phyloP scores from a whole-genome alignment of 2,888 invertebrate species.

The Ashinkailepas kermadecensis region DNA sequence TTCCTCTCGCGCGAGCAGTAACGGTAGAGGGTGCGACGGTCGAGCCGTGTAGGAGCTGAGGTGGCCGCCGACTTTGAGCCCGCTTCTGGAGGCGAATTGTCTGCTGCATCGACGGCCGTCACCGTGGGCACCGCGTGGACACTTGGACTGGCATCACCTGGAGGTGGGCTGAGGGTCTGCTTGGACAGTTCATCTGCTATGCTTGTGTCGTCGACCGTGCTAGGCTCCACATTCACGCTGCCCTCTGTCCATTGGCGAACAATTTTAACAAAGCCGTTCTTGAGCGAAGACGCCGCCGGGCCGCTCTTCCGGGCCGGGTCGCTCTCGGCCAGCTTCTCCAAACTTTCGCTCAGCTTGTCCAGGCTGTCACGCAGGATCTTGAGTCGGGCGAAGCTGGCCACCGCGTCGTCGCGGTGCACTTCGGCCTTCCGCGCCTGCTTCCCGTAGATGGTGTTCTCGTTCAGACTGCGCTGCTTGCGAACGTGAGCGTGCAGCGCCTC shows the following conservation, averaged over 20 bases:
- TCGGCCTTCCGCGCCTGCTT: neutral
- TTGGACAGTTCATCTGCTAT: too few relatives aligned
- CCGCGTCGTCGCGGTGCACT: neutral
- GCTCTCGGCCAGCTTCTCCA: slow-evolving; percentile 24
- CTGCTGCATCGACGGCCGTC: neutral
- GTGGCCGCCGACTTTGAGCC: neutral
- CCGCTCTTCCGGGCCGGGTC: slow-evolving; percentile 46
- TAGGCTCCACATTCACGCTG: too few relatives aligned
- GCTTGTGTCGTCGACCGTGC: too few relatives aligned
- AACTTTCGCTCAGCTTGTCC: slow-evolving; percentile 29
- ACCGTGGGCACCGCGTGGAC: too few relatives aligned
- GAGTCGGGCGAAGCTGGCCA: slow-evolving; percentile 31
- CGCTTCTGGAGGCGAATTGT: neutral
- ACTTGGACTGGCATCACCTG: neutral
- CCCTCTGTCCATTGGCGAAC: slow-evolving; percentile 32
- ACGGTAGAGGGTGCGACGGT: slow-evolving; percentile 34
- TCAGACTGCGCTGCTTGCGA: slow-evolving; percentile 15
- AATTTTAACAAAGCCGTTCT: slow-evolving; percentile 43
- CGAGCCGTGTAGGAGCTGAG: neutral
- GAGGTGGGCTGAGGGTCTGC: too few relatives aligned
- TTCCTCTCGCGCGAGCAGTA: slow-evolving; percentile 54
- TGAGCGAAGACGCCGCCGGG: slow-evolving; percentile 65
- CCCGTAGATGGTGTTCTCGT: neutral
- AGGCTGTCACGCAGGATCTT: slow-evolving; percentile 33
- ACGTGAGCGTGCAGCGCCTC: slow-evolving; percentile 57